Evolutionary conservation across 2,888 invertebrate genomes (phyloP), one percentile per base, ranked within the genome.

Genomic region (Saturnia japonica): DNA sequence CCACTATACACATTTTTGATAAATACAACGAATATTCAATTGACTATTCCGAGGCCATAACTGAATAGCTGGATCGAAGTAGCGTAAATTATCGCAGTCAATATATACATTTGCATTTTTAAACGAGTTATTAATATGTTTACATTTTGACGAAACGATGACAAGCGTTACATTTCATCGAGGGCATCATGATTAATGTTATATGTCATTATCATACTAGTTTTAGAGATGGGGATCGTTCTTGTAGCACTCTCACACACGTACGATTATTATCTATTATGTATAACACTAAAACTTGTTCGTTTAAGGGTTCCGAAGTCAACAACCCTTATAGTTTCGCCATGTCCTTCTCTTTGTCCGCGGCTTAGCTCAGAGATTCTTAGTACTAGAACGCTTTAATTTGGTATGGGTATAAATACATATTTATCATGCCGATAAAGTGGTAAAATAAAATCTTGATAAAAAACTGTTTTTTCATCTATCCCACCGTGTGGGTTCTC

Each of bases 61-160:
- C 25, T 34, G 1, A 54, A 54, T 54, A 54, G 54, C n/a, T 62
- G 14, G 34, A 28, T 34, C 62, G 34, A 62, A 16, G 34, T 28
- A 62, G 7, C 62, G 34, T 14, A 62, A 62, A 28, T 28, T 62
- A 19, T 34, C 25, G 62, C 54, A 62, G 28, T 16, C 62, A 34
- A n/a, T 8, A 16, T 16, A 9, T 16, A 3, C 16, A 62, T 62
- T 62, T 62, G 34, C 62, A 62, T 62, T 62, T 28, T 34, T 28
- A 62, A 54, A 8, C 54, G 22, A 54, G 54, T 60, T 28, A 28
- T 34, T 34, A 34, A 16, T 62, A 34, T 34, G 62, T 34, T 62
- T 28, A 62, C 14, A 62, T 62, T n/a, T 34, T 62, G 28, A 62
- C 34, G 34, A 62, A 62, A 28, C 34, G 25, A 62, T 62, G 62